Conservation (phyloP, 2,888 invertebrate species). For the Hybos culiciformis region DNA sequence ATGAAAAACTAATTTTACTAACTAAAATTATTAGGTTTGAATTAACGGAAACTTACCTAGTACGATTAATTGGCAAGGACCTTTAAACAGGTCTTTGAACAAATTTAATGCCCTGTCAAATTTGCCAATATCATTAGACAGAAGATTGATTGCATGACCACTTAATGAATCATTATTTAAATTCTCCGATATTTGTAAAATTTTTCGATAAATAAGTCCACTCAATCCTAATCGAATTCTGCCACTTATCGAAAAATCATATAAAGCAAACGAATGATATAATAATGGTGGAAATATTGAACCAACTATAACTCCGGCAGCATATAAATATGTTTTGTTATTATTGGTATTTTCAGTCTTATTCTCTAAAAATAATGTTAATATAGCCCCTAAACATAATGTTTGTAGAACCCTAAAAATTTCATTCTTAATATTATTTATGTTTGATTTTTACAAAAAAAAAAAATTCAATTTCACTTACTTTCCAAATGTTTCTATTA, state of each 20-base stretch:
- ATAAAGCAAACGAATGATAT: conserved; percentile 62
- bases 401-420: conserved; percentile 48
- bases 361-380: conserved; percentile 43
- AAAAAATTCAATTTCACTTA: no score
- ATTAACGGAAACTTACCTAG: no score
- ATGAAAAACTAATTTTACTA: no score
- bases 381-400: conserved; percentile 49
- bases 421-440: conserved; percentile 4
- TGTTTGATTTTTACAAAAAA: no score
- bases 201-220: conserved; percentile 60
- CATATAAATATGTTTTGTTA: conserved; percentile 45
- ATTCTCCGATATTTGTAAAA: conserved; percentile 55
- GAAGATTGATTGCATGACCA: conserved; percentile 69
- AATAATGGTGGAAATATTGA: conserved; percentile 43
- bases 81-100: conserved; percentile 84
- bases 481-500: conserved; percentile 28
- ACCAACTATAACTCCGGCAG: conserved; percentile 44
- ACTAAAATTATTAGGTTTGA: no score
- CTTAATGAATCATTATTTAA: conserved; percentile 73
- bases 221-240: conserved; percentile 55
- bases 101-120: conserved; percentile 85
- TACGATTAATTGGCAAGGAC: conserved; percentile 48
- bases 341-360: conserved; percentile 38
- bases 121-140: conserved; percentile 88
- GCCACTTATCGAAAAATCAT: conserved; percentile 53